Percentiles rank a stretch among this genome's conserved stretches.
These are phyloP conservation scores for Psix sp. DNA, from an alignment of 1,140 invertebrate species.

Conservation along the genomic window DNA sequence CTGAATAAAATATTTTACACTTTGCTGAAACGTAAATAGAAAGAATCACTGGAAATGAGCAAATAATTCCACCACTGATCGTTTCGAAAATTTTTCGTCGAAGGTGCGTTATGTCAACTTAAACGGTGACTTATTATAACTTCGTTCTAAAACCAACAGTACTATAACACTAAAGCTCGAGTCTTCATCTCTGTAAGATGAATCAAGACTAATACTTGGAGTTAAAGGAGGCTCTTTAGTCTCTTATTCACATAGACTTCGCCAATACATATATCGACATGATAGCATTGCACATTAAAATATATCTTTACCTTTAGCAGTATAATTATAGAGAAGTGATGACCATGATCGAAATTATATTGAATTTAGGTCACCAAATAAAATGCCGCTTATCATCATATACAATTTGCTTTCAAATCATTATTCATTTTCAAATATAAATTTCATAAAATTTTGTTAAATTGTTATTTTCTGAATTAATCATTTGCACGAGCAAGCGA, in stretches of 20 bases:
- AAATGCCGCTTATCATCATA: not conserved
- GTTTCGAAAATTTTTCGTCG: too few relatives aligned
- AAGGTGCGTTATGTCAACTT: too few relatives aligned
- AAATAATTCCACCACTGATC: too few relatives aligned
- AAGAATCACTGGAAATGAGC: too few relatives aligned
- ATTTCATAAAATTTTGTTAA: too few relatives aligned
- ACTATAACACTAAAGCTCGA: not conserved
- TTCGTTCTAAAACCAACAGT: not conserved
- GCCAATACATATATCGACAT: slow-evolving; percentile 54
- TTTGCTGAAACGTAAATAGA: too few relatives aligned
- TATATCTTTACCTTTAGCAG: slow-evolving; percentile 58
- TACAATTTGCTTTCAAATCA: not conserved
- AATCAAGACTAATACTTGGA: slow-evolving; percentile 20
- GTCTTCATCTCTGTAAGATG: not conserved
- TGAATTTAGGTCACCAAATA: slow-evolving; percentile 37
- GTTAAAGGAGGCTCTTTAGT: slow-evolving; percentile 22
- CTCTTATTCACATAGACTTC: slow-evolving; percentile 53
- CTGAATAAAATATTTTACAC: too few relatives aligned
- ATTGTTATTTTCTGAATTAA: too few relatives aligned
- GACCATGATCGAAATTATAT: slow-evolving; percentile 55
- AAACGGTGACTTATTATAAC: too few relatives aligned
- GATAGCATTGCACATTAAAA: slow-evolving; percentile 66
- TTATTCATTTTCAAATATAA: too few relatives aligned
- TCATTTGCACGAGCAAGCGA: too few relatives aligned
- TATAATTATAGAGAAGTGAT: slow-evolving; percentile 45